These are phyloP conservation scores for Tiliqua scincoides DNA, from an alignment of 2,113 vertebrate species.

Conservation along the genomic window DNA sequence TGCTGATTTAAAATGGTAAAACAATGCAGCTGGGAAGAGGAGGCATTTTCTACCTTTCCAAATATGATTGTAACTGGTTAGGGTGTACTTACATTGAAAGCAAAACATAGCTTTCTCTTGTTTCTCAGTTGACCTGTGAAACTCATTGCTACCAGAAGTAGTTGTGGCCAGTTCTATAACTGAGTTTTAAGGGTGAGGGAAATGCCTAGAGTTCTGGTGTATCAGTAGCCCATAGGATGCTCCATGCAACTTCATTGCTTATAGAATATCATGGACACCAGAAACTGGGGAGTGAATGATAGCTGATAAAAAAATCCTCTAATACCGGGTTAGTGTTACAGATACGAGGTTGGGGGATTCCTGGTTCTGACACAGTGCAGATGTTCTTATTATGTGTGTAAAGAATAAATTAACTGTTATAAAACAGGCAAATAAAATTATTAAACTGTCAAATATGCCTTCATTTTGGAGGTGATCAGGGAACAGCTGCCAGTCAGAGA, in stretches of 20 bases:
- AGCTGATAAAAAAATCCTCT: too few species aligned
- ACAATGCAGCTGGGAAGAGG: background rate
- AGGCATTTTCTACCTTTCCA: background rate
- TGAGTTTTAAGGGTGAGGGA: background rate
- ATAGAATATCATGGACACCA: too few species aligned
- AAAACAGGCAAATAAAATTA: too few species aligned
- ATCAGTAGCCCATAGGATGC: background rate
- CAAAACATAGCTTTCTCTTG: background rate
- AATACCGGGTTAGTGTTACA: background rate
- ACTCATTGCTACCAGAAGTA: background rate
- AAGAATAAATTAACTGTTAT: too few species aligned
- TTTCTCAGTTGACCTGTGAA: background rate
- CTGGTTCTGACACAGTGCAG: background rate
- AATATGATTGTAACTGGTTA: background rate
- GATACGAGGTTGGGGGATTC: background rate
- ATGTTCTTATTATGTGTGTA: background rate
- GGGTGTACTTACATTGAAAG: too few species aligned
- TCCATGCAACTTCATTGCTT: background rate
- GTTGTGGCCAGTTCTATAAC: background rate
- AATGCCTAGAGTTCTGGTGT: background rate
- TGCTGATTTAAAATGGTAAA: background rate
- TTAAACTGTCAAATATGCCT: too few species aligned
- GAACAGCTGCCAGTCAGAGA: too few species aligned
- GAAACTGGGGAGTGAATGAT: background rate
- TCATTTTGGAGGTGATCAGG: too few species aligned